A percentile compares a stretch with the other conserved stretches of the same genome.
Evolutionary conservation across 2,888 invertebrate genomes (phyloP).

Genomic region (Leptopilina myrica): DNA sequence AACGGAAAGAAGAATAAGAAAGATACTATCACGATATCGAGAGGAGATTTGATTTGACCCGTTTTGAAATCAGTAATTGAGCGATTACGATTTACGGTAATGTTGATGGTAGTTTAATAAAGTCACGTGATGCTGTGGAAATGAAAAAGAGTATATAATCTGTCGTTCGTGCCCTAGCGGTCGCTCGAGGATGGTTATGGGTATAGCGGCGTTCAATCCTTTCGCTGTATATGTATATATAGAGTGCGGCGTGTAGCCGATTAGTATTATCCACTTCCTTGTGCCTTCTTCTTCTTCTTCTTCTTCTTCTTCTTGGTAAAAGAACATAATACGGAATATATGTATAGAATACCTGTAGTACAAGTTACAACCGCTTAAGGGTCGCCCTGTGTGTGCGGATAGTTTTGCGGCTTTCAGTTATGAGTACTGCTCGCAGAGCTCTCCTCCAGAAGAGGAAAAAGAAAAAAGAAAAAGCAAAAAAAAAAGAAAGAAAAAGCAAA

Average conservation of each 20-base stretch:
- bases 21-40: too few species aligned
- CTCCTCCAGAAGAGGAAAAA: neutral
- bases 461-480: neutral
- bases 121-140: slow-evolving; percentile 36
- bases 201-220: slow-evolving; percentile 51
- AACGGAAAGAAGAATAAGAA: too few species aligned
- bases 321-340: slow-evolving; percentile 1
- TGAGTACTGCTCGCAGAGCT: neutral
- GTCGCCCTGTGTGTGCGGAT: slow-evolving; percentile 5
- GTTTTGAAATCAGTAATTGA: slow-evolving; percentile 34
- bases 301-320: slow-evolving; percentile 28
- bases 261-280: slow-evolving; percentile 59
- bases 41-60: slow-evolving; percentile 18
- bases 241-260: slow-evolving; percentile 60
- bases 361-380: slow-evolving; percentile 20
- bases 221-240: slow-evolving; percentile 3
- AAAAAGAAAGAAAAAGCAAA: neutral
- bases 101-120: slow-evolving; percentile 38
- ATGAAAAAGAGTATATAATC: slow-evolving; percentile 33
- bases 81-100: slow-evolving; percentile 37
- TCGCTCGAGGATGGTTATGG: slow-evolving; percentile 2
- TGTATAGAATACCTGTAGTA: slow-evolving; percentile 18
- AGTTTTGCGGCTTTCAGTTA: slow-evolving; percentile 18
- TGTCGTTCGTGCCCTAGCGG: slow-evolving; percentile 40
- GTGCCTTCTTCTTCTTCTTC: slow-evolving; percentile 46